Percentiles rank a stretch among this genome's conserved stretches.
Evolutionary conservation across 2,888 invertebrate species (phyloP).

Genomic region (Himalopsyche kuldschensis): DNA sequence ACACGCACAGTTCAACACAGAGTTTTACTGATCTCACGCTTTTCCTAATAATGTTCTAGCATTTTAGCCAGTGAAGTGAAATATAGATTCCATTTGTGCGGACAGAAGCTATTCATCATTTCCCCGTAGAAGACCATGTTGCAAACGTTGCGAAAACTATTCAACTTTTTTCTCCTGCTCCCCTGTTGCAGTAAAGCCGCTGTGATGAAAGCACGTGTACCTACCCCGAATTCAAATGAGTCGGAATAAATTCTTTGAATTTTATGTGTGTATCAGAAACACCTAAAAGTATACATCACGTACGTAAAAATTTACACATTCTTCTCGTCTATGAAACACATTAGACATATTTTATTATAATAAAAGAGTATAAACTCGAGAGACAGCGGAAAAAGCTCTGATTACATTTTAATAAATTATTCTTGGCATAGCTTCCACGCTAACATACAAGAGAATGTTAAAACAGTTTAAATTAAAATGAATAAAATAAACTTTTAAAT

Average conservation of each 20-base stretch:
- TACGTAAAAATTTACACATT: background rate
- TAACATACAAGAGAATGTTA: no score
- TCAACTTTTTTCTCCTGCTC: slow-evolving; percentile 7
- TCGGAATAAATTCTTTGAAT: background rate
- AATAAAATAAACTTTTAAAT: no score
- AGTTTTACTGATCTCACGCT: background rate
- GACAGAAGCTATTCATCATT: slow-evolving; percentile 19
- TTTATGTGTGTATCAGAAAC: background rate
- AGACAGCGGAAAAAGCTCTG: no score
- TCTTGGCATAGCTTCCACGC: no score
- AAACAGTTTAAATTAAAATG: no score
- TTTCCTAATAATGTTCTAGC: background rate
- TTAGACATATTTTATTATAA: background rate
- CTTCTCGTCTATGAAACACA: background rate
- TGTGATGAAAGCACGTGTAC: background rate
- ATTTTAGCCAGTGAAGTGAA: slow-evolving; percentile 11
- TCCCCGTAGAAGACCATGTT: slow-evolving; percentile 8
- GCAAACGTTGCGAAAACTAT: slow-evolving; percentile 18
- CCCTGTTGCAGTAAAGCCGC: background rate
- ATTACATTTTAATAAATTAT: no score
- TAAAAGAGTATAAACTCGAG: background rate
- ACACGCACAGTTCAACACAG: background rate
- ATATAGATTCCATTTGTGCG: slow-evolving; percentile 27
- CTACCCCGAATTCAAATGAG: background rate
- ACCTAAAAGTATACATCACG: background rate